Evolutionary conservation across 2,113 vertebrate species (phyloP).

Genomic region (Chlorocebus sabaeus): DNA sequence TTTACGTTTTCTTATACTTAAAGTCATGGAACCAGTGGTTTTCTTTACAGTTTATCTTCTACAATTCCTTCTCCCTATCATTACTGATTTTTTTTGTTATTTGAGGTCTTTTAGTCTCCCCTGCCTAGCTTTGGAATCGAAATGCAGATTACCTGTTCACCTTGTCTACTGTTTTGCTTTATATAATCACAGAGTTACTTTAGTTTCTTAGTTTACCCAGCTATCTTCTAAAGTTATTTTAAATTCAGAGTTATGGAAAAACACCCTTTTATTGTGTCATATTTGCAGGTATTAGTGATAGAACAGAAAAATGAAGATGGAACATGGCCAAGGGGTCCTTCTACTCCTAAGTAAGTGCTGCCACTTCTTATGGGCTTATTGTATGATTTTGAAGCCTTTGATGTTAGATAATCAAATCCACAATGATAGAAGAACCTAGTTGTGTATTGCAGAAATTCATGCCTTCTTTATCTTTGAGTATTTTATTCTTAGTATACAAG

Average conservation of each 20-base stretch:
- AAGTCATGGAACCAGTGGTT: background rate
- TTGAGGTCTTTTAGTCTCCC: background rate
- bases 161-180: conserved; percentile 27
- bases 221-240: conserved; percentile 60
- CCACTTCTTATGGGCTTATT: conserved; percentile 45
- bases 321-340: conserved; percentile 95
- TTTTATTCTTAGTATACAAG: conserved; percentile 20
- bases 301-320: conserved; percentile 98
- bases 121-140: conserved; percentile 31
- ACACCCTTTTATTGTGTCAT: conserved; percentile 63
- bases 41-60: background rate
- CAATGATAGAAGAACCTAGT: conserved; percentile 13
- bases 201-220: conserved; percentile 36
- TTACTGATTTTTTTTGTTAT: background rate
- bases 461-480: background rate
- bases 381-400: conserved; percentile 42
- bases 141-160: conserved; percentile 1
- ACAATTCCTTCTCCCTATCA: background rate
- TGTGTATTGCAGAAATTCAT: conserved; percentile 3
- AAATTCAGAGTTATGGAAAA: conserved; percentile 53
- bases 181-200: conserved; percentile 28
- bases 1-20: background rate
- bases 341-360: conserved; percentile 93
- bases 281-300: conserved; percentile 95
- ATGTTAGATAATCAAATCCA: conserved; percentile 19